These are phyloP conservation scores for Jacana jacana DNA, from an alignment of 2,113 vertebrate genomes.

Conservation along the genomic window DNA sequence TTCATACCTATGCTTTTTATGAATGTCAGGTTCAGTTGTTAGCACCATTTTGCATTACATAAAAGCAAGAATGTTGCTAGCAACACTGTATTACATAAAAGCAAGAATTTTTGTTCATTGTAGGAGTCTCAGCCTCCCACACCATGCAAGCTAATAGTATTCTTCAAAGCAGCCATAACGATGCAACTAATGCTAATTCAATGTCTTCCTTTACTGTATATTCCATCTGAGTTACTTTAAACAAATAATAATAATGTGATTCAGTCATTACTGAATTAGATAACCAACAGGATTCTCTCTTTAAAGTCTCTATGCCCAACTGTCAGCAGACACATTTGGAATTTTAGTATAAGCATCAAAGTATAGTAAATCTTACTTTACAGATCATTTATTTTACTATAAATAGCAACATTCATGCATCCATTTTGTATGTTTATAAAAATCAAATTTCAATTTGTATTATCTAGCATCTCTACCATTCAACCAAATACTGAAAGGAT, in stretches of 20 bases:
- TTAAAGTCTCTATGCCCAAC: not conserved
- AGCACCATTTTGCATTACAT: conserved; percentile 24
- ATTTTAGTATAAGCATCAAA: not conserved
- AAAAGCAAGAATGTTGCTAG: not conserved
- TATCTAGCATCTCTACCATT: not conserved
- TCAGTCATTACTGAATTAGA: not conserved
- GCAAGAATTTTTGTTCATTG: conserved; percentile 56
- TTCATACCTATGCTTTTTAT: not conserved
- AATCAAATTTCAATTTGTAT: not conserved
- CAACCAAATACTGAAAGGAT: not conserved
- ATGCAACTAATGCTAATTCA: not conserved
- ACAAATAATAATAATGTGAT: not conserved
- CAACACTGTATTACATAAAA: conserved; percentile 31
- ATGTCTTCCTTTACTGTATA: not conserved
- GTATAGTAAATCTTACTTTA: not conserved
- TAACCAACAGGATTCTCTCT: not conserved
- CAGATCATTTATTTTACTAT: not conserved
- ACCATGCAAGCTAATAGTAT: not conserved
- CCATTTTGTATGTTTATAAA: not conserved
- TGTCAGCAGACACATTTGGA: not conserved
- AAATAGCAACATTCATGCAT: not conserved
- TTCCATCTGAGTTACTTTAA: not conserved
- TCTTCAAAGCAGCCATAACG: conserved; percentile 8
- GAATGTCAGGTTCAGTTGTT: not conserved
- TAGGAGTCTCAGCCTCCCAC: conserved; percentile 56